Base-by-base conservation (phyloP, 2,113 vertebrate genomes). In the Eonycteris spelaea region DNA sequence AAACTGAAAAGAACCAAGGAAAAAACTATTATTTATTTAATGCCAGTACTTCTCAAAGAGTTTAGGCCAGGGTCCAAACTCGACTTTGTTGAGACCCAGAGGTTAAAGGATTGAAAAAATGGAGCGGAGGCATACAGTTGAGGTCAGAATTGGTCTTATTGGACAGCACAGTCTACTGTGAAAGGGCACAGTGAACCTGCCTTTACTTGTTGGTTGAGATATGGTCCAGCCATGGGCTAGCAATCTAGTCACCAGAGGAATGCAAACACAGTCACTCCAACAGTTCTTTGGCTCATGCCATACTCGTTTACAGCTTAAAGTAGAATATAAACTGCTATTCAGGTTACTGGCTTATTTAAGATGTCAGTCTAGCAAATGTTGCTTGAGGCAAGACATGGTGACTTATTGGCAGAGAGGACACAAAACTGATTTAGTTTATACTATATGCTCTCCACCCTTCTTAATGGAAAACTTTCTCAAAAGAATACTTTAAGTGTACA, bases 131-230 rank as follows among this genome's bases (percentile, higher is more conserved):
- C 38, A 70, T 16, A 63, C 3, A 82, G 26, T 82, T 48, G 78
- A 95, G 38, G 30, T 51, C n/a, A 92, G 59, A 85, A 61, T 53
- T 68, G 53, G 24, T 75, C n/a, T 96, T 84, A 86, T 7, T 94
- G 22, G 74, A 86, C 21, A 75, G 33, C 26, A 70, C 8, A 26
- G 13, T 70, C 45, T 59, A 53, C 38, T 21, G 26, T 33, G 45
- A 45, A 55, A 73, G 65, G 55, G 38, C 28, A n/a, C 22, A 96
- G 45, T 26, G 43, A 35, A 71, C 4, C 12, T 65, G 12, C n/a
- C 45, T 90, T 85, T 51, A 51, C 48, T 51, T 88, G n/a, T 86
- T 97, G 67, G 77, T 9, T 43, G 22, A 93, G 53, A 87, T 79
- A 88, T 68, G 13, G 73, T 30, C 30, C 33, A 71, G 33, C 12